A percentile compares a stretch with the other conserved stretches of the same genome.
These are phyloP conservation scores for Lepidurus arcticus DNA, from an alignment of 1,140 invertebrate species.

Conservation along the genomic window DNA sequence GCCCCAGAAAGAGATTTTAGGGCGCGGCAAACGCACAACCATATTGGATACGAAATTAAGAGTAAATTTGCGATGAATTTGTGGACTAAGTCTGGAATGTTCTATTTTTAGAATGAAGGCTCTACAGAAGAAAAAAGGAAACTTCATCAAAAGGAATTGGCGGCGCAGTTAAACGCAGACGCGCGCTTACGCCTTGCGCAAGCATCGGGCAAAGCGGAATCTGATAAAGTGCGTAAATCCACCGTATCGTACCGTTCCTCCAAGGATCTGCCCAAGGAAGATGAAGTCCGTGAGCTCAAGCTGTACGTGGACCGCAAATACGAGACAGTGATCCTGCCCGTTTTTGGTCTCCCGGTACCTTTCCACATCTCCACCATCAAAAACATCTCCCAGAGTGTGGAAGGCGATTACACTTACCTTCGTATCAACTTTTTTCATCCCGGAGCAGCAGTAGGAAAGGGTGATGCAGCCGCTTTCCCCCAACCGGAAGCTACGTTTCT, in stretches of 20 bases:
- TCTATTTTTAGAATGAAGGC: slow-evolving; percentile 63
- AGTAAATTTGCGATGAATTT: slow-evolving; percentile 48
- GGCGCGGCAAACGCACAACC: slow-evolving; percentile 82
- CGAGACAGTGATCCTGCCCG: slow-evolving; percentile 93
- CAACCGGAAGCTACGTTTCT: slow-evolving; percentile 94
- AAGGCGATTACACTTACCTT: slow-evolving; percentile 98
- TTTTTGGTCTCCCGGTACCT: slow-evolving; percentile 91
- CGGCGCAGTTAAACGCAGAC: slow-evolving; percentile 80
- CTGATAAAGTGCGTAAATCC: slow-evolving; percentile 86
- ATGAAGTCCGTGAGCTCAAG: slow-evolving; percentile 88
- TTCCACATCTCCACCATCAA: slow-evolving; percentile 99
- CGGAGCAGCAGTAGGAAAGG: slow-evolving; percentile 87
- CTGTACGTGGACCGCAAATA: slow-evolving; percentile 97
- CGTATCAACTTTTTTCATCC: slow-evolving; percentile 99
- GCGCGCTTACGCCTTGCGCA: slow-evolving; percentile 86
- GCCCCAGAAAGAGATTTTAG: slow-evolving; percentile 54
- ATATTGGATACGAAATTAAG: slow-evolving; percentile 91
- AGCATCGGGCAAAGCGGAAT: slow-evolving; percentile 71
- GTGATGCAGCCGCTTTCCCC: slow-evolving; percentile 80
- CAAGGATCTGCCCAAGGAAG: slow-evolving; percentile 85
- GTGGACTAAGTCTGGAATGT: neutral
- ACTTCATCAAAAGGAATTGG: slow-evolving; percentile 93
- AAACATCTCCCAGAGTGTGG: slow-evolving; percentile 95
- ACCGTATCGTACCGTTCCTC: slow-evolving; percentile 91
- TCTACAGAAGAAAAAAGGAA: slow-evolving; percentile 96